phyloP scores from a whole-genome alignment of 2,113 vertebrate genomes.

The Nothoprocta pentlandii region DNA sequence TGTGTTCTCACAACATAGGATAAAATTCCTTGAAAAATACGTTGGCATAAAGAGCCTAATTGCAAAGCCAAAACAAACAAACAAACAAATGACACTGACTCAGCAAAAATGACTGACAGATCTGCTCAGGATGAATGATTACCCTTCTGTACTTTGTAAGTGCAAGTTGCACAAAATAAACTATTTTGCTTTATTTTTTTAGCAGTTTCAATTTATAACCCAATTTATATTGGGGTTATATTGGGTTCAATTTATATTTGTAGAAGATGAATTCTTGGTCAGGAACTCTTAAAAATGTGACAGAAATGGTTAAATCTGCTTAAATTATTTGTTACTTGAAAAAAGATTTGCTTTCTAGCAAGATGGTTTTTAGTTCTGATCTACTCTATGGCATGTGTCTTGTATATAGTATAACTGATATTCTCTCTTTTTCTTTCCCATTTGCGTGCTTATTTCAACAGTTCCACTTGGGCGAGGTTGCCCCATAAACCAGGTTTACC shows the following conservation, averaged over 20 bases:
- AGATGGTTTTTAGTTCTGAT: too few species aligned
- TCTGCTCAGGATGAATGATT: neutral
- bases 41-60: neutral
- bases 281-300: neutral
- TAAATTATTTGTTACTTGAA: neutral
- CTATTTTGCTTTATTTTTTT: neutral
- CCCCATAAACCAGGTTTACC: neutral
- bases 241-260: too few species aligned
- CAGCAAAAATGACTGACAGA: neutral
- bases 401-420: neutral
- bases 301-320: neutral
- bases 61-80: neutral
- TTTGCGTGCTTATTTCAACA: neutral
- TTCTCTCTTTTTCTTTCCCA: neutral
- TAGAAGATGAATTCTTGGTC: neutral
- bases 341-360: neutral
- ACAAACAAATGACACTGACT: neutral
- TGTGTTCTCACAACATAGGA: neutral
- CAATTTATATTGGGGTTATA: too few species aligned
- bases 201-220: too few species aligned
- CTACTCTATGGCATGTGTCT: neutral
- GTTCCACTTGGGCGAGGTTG: neutral
- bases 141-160: neutral
- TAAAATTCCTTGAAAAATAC: neutral
- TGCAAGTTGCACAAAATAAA: neutral